These are phyloP conservation scores for Dryobates pubescens DNA, from an alignment of 2,797 vertebrate genomes.

Conservation along the genomic window DNA sequence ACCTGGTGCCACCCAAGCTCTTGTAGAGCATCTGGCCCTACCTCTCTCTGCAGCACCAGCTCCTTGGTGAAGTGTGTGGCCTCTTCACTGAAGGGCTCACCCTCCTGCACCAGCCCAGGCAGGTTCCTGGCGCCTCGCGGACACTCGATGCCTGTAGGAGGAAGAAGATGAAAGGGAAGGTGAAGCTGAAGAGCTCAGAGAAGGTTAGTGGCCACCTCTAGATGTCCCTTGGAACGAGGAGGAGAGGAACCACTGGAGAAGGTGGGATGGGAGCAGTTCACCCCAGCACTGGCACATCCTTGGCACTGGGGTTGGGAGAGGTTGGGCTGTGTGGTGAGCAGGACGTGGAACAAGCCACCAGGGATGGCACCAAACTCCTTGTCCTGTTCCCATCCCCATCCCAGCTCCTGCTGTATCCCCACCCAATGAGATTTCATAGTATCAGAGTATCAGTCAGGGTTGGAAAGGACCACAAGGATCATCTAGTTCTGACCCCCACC, in stretches of 20 bases:
- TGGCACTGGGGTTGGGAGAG: neutral
- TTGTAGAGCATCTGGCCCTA: constrained; percentile 65
- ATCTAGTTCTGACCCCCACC: too few species aligned
- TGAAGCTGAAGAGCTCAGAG: neutral
- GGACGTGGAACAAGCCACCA: neutral
- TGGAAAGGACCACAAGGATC: too few species aligned
- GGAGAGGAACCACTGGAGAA: neutral
- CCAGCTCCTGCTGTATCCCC: too few species aligned
- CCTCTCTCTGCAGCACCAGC: constrained; percentile 95
- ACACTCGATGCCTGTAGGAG: constrained; percentile 91
- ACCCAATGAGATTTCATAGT: too few species aligned
- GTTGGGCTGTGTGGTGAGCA: neutral
- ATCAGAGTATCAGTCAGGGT: too few species aligned
- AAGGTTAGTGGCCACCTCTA: too few species aligned
- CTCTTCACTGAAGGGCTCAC: constrained; percentile 96
- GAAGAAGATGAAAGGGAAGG: neutral
- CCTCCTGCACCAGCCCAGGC: constrained; percentile 88
- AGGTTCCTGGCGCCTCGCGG: constrained; percentile 91
- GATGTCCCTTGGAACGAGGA: accelerated
- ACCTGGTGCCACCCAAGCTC: too few species aligned
- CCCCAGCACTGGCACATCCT: neutral
- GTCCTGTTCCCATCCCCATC: too few species aligned
- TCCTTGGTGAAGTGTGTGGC: constrained; percentile 95
- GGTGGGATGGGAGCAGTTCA: accelerated
- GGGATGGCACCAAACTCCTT: too few species aligned